Conservation (phyloP, 35 echinoderm and acorn worm genomes). For the Hemicentrotus pulcherrimus region DNA sequence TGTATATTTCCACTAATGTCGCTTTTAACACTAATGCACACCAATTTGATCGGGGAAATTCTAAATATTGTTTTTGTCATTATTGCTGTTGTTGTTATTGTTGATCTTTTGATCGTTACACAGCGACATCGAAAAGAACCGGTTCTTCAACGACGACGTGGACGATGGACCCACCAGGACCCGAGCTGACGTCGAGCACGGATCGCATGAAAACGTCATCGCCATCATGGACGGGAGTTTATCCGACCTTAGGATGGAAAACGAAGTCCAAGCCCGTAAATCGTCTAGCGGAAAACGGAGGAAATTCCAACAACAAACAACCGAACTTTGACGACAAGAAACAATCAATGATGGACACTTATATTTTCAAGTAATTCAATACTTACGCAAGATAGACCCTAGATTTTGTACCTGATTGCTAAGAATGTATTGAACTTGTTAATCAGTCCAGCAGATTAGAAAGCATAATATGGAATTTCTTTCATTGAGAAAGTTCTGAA, state of each 20-base stretch:
- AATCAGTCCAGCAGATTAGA: background rate
- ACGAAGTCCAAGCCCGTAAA: background rate
- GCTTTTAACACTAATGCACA: background rate
- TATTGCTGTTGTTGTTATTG: background rate
- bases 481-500: background rate
- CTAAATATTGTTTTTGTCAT: background rate
- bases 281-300: background rate
- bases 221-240: slow-evolving; percentile 48
- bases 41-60: no score
- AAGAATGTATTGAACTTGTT: background rate
- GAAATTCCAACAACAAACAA: slow-evolving; percentile 19
- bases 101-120: background rate
- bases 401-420: background rate
- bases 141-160: background rate
- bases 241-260: background rate
- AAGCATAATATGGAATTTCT: background rate
- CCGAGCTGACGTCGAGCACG: background rate
- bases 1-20: background rate
- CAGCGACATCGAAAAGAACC: background rate
- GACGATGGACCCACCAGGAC: background rate
- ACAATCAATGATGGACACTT: background rate
- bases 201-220: slow-evolving; percentile 22
- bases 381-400: background rate
- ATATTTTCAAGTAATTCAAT: background rate
- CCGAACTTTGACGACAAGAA: background rate